Base-by-base conservation (phyloP, 2,113 vertebrate species). In the Syrmaticus mikado region DNA sequence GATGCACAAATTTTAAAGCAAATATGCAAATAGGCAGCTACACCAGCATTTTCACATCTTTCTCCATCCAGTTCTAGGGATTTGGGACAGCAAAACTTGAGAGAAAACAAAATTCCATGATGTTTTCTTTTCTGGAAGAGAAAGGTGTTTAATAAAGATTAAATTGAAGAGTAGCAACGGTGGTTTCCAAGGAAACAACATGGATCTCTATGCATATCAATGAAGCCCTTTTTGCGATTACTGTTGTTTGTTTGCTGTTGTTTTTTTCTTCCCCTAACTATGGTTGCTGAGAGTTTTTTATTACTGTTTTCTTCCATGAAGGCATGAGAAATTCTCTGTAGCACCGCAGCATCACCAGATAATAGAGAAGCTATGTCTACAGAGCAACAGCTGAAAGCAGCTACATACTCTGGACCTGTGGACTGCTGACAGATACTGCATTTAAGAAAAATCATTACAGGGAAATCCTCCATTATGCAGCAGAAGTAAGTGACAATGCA, bases 181-280 rank as follows among this genome's bases (percentile, higher is more conserved):
- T 73, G 27, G 65, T 82, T 89, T 89, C 92, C 81, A 82, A 68
- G 81, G 55, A 89, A 85, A 77, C 52, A 52, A 58, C 28, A 58
- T 46, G n/a, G 7, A 50, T 32, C 14, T 73, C 48, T 36, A 21
- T 13, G 81, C 71, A 85, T 62, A 73, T 62, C 60, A 85, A 45
- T 52, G 12, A 73, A 77, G 58, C 4, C 24, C 20, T 14, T 68
- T 45, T 62, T 43, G 9, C n/a, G 8, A 8, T n/a, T 24, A 17
- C 41, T 67, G n/a, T 48, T 25, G 10, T 1, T 13, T 22, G 32
- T 61, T 4, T 3, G 27, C 15, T 65, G 25, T 27, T 38, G 38
- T 4, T 21, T 38, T 53, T 4, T 25, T 5, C 4, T 38, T 58
- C 7, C 55, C 19, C n/a, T 58, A 8, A 21, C 12, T 71, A 20